These are phyloP conservation scores for Campaea margaritaria DNA, from an alignment of 2,888 invertebrate species.

Conservation along the genomic window DNA sequence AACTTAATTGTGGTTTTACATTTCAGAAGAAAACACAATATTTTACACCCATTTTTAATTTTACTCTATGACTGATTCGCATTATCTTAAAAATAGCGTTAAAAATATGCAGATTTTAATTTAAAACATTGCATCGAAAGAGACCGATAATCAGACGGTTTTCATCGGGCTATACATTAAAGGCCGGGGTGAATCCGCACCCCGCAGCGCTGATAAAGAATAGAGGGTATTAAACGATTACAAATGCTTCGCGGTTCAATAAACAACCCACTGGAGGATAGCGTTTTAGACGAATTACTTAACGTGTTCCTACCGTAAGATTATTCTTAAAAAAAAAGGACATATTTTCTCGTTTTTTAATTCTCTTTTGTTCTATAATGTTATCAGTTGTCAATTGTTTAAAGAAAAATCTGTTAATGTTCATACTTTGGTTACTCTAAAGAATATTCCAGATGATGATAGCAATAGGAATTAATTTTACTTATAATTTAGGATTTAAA, in stretches of 20 bases:
- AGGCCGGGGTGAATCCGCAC: constrained; percentile 65
- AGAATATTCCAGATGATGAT: too few species aligned
- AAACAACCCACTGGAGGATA: constrained; percentile 75
- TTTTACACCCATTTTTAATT: too few species aligned
- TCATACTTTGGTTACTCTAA: too few species aligned
- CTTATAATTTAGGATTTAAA: too few species aligned
- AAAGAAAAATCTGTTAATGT: too few species aligned
- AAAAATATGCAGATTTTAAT: constrained; percentile 38
- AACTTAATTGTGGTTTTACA: too few species aligned
- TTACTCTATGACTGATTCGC: too few species aligned
- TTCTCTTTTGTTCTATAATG: not conserved
- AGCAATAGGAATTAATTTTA: too few species aligned
- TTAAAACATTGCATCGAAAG: constrained; percentile 52
- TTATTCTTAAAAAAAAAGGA: constrained; percentile 10
- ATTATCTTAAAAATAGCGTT: not conserved
- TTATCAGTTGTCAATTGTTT: not conserved
- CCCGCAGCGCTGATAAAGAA: constrained; percentile 80
- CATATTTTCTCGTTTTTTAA: not conserved
- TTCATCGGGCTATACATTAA: constrained; percentile 78
- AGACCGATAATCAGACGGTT: constrained; percentile 71
- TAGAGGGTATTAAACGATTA: constrained; percentile 86
- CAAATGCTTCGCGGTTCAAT: constrained; percentile 85
- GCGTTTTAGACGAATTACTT: constrained; percentile 77
- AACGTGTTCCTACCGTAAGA: constrained; percentile 45
- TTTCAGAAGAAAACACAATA: too few species aligned